These are phyloP conservation scores for Amblyopsis hoosieri DNA, from an alignment of 2,797 vertebrate species.

Conservation along the genomic window DNA sequence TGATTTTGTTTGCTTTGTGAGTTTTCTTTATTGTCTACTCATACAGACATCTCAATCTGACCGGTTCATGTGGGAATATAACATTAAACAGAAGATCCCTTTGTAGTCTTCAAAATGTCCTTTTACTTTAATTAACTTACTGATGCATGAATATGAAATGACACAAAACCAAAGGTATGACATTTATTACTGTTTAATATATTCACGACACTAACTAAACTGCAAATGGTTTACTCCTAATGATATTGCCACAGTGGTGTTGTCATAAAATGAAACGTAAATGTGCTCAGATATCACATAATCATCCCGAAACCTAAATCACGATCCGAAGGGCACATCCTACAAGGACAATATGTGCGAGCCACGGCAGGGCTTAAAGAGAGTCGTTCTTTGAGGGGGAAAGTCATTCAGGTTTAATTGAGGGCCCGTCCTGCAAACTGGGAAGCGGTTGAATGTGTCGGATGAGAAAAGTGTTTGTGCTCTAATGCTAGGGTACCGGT, in stretches of 20 bases:
- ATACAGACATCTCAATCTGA: background rate
- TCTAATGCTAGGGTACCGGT: constrained; percentile 70
- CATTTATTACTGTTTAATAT: constrained; percentile 8
- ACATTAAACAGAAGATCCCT: background rate
- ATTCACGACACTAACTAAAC: constrained; percentile 5
- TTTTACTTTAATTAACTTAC: background rate
- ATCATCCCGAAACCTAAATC: constrained; percentile 48
- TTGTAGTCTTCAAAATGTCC: background rate
- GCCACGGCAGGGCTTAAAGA: constrained; percentile 27
- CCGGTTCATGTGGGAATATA: background rate
- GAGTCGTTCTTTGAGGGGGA: constrained; percentile 63
- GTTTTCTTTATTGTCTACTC: constrained; percentile 39
- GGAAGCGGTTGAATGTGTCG: constrained; percentile 68
- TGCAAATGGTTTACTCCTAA: constrained; percentile 28
- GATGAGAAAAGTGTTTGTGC: constrained; percentile 62
- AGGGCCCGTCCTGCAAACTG: constrained; percentile 68
- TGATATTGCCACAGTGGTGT: constrained; percentile 7
- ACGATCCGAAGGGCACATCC: constrained; percentile 26
- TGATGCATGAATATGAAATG: background rate
- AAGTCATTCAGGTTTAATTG: constrained; percentile 76
- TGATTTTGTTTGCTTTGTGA: constrained; percentile 40
- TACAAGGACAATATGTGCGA: constrained; percentile 48
- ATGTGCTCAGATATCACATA: constrained; percentile 27
- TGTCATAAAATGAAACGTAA: constrained; percentile 33
- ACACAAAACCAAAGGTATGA: background rate